A percentile compares a stretch with the other conserved stretches of the same genome.
These are phyloP conservation scores for Ascaphus truei DNA, from an alignment of 2,113 vertebrate genomes.

Conservation along the genomic window DNA sequence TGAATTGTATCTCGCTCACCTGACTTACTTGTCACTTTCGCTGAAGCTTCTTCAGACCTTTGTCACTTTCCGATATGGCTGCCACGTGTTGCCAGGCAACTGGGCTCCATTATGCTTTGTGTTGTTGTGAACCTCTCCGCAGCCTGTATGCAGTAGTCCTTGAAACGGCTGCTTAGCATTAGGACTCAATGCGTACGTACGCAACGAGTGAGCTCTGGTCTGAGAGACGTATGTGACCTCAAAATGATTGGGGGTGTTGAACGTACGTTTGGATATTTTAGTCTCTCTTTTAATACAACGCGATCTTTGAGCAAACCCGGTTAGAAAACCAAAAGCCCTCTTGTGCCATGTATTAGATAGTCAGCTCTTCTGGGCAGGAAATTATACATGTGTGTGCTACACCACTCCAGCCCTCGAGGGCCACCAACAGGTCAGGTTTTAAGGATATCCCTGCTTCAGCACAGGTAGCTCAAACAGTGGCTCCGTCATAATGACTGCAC, in stretches of 20 bases:
- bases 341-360: too few relatives aligned
- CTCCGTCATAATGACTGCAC: too few relatives aligned
- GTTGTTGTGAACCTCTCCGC: slow-evolving; percentile 9
- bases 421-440: too few relatives aligned
- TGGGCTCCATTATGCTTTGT: slow-evolving; percentile 11
- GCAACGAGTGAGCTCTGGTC: background rate
- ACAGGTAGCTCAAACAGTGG: too few relatives aligned
- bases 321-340: too few relatives aligned
- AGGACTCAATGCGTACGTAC: background rate
- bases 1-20: slow-evolving; percentile 29
- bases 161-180: slow-evolving; percentile 4
- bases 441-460: too few relatives aligned
- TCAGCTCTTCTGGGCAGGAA: too few relatives aligned
- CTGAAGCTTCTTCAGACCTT: slow-evolving; percentile 51
- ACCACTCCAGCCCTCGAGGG: too few relatives aligned
- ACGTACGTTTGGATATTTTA: background rate
- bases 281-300: too few relatives aligned
- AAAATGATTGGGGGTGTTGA: background rate
- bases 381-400: too few relatives aligned
- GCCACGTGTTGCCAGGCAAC: slow-evolving; percentile 67
- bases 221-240: background rate
- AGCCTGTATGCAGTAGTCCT: slow-evolving; percentile 12
- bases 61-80: slow-evolving; percentile 42
- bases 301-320: too few relatives aligned
- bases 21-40: slow-evolving; percentile 33